Percentiles rank a stretch among this genome's conserved stretches.
Evolutionary conservation across 1,140 invertebrate genomes (phyloP).

Genomic region (Meloidogyne chitwoodi): DNA sequence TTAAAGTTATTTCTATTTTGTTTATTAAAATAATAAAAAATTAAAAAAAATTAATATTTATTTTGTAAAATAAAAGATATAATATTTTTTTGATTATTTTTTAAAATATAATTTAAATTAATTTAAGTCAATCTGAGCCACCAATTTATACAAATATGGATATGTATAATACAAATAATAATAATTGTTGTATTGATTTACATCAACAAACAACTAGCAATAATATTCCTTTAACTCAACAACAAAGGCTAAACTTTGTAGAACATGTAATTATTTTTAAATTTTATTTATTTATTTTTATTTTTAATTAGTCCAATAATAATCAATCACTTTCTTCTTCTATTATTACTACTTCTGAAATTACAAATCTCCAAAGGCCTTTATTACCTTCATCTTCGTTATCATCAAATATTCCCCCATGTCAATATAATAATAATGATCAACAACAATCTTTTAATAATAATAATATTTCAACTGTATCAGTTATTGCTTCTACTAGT

Average conservation of each 20-base stretch:
- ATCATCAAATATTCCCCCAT: not conserved
- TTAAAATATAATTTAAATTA: not conserved
- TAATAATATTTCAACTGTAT: not conserved
- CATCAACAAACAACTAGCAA: not conserved
- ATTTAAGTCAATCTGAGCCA: constrained; percentile 15
- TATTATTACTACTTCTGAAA: not conserved
- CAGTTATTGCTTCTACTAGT: not conserved
- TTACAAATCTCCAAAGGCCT: not conserved
- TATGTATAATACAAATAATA: constrained; percentile 13
- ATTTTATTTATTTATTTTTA: not conserved
- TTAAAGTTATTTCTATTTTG: too few species aligned
- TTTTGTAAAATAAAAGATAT: too few species aligned
- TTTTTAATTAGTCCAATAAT: not conserved
- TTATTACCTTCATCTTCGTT: not conserved
- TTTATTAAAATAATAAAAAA: too few species aligned
- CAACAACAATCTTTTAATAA: too few species aligned
- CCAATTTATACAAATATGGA: constrained; percentile 20
- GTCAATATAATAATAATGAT: too few species aligned
- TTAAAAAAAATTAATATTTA: not conserved
- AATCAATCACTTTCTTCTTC: not conserved
- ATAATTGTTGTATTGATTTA: not conserved
- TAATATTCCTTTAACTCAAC: not conserved
- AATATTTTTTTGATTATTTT: too few species aligned
- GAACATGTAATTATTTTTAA: not conserved
- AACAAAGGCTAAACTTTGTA: not conserved